Base-by-base conservation (phyloP, 2,113 vertebrate genomes). In the Hiodon tergisus region DNA sequence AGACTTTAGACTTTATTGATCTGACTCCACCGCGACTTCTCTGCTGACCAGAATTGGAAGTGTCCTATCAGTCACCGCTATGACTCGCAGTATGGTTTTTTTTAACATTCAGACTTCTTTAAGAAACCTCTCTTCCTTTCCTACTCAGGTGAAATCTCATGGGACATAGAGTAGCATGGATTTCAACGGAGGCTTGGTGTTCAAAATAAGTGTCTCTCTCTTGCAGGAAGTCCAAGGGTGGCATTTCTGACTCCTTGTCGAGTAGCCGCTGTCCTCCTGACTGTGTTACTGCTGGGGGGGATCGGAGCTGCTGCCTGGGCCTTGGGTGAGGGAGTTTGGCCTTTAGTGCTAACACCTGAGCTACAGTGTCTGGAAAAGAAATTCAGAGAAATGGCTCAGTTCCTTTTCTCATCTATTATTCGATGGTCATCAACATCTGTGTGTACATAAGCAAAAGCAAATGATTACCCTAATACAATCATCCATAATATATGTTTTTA, bases 1-100 rank as follows among this genome's bases (percentile, higher is more conserved):
- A 76, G 86, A 91, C 91, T 91, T 91, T 87, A 84, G 82, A 90
- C 88, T 31, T 31, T 91, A 91, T 91, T 90, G 91, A 91, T 88
- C 16, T 74, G 3, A 48, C 79, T 82, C 78, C 77, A 81, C 81
- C 83, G 82, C 46, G 82, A 79, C 84, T 79, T 76, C 52, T 85
- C 77, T 31, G 31, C 31, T 31, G 31, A 31, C 31, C 31, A 31
- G 31, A 31, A 31, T 2, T 31, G 31, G 31, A 31, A 31, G 31
- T 31, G 31, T 31, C 31, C 31, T 2, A 31, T 31, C 31, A 31
- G 31, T 31, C 31, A 31, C 31, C 31, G 31, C 31, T 31, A 31
- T 31, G 31, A 31, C 31, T 31, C 31, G 31, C 31, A 31, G 31
- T 31, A 31, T 31, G 31, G 31, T 31, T 31, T 31, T 31, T 31